phyloP scores from a whole-genome alignment of 2,797 vertebrate species.

The Sternarchorhynchus goeldii region DNA sequence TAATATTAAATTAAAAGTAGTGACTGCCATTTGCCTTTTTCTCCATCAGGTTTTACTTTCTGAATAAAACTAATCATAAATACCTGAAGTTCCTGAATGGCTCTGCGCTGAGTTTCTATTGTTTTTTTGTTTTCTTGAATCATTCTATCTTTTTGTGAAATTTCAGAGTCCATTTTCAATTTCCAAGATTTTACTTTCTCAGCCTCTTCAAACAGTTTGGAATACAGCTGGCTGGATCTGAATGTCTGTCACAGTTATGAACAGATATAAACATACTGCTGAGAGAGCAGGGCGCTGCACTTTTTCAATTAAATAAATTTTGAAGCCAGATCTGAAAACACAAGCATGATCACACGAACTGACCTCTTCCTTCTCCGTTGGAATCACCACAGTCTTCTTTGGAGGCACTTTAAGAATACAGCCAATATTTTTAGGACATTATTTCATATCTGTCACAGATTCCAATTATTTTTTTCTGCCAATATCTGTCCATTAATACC shows the following conservation, averaged over 20 bases:
- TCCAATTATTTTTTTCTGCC: background rate
- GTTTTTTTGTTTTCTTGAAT: slow-evolving; percentile 86
- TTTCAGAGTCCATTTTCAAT: slow-evolving; percentile 78
- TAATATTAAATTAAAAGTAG: background rate
- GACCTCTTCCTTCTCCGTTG: slow-evolving; percentile 71
- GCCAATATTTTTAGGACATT: slow-evolving; percentile 10
- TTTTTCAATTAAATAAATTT: background rate
- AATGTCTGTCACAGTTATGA: slow-evolving; percentile 70
- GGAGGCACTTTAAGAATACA: slow-evolving; percentile 58
- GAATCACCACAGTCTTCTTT: slow-evolving; percentile 66
- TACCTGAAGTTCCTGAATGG: slow-evolving; percentile 93
- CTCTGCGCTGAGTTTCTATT: slow-evolving; percentile 88
- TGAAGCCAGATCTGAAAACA: background rate
- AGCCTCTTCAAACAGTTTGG: slow-evolving; percentile 89
- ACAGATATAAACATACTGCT: slow-evolving; percentile 45
- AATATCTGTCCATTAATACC: no score
- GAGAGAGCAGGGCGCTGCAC: slow-evolving; percentile 15
- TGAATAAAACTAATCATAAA: slow-evolving; percentile 40
- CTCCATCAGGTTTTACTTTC: background rate
- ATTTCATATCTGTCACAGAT: no score
- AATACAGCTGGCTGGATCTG: slow-evolving; percentile 80
- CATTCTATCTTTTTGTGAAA: slow-evolving; percentile 82
- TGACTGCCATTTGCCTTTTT: no score
- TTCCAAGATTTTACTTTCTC: slow-evolving; percentile 95
- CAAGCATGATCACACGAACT: slow-evolving; percentile 15